Conservation (phyloP, 2,888 invertebrate genomes). For the Lamproptera curius region DNA sequence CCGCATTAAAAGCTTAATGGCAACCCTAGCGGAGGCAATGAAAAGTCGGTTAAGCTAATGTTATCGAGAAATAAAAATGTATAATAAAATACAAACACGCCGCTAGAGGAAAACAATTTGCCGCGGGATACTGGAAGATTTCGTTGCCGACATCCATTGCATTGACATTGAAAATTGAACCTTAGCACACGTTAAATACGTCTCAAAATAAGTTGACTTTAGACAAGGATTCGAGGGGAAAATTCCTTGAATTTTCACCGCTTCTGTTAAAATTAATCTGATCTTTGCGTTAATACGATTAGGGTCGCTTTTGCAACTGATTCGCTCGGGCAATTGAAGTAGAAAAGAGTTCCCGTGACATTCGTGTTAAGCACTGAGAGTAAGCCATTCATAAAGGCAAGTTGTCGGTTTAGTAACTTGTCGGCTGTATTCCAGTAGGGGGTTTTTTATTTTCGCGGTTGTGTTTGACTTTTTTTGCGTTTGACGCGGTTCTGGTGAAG, state of each 20-base stretch:
- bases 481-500: too few relatives aligned
- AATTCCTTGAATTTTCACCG: conserved; percentile 70
- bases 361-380: conserved; percentile 74
- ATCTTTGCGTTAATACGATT: conserved; percentile 34
- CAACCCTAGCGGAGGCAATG: conserved; percentile 74
- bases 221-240: conserved; percentile 51
- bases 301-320: conserved; percentile 41
- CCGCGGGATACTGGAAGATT: conserved; percentile 76
- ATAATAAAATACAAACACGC: conserved; percentile 78
- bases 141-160: conserved; percentile 50
- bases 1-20: conserved; percentile 31
- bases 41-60: conserved; percentile 79
- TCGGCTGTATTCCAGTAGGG: too few relatives aligned
- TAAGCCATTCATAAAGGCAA: conserved; percentile 69
- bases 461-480: too few relatives aligned
- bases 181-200: too few relatives aligned
- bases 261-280: conserved; percentile 28
- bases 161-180: conserved; percentile 32
- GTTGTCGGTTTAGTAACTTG: too few relatives aligned
- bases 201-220: too few relatives aligned
- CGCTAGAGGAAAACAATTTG: conserved; percentile 77
- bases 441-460: too few relatives aligned
- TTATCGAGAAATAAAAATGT: conserved; percentile 79
- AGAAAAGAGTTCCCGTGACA: conserved; percentile 78
- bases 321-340: conserved; percentile 60